These are phyloP conservation scores for Melieria picta DNA, from an alignment of 2,888 invertebrate species.

Conservation along the genomic window DNA sequence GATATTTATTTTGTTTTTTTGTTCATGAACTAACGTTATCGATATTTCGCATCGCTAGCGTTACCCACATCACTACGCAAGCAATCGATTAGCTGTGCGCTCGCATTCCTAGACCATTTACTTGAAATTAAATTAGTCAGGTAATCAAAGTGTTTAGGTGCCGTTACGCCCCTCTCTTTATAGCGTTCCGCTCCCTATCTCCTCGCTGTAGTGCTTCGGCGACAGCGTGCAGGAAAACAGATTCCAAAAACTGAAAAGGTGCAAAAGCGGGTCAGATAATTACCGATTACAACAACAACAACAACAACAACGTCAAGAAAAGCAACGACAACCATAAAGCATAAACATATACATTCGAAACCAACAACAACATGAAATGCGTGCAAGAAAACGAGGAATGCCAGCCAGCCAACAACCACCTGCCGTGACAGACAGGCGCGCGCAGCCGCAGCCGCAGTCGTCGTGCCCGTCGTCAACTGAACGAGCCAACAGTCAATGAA, in stretches of 20 bases:
- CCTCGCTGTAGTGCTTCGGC: no score
- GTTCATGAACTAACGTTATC: no score
- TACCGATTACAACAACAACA: constrained; percentile 9
- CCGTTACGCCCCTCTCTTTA: constrained; percentile 5
- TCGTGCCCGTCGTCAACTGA: no score
- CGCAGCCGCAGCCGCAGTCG: not conserved
- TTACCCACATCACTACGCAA: no score
- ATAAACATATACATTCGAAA: not conserved
- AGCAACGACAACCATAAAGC: constrained; percentile 20
- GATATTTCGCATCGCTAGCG: no score
- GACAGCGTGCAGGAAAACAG: not conserved
- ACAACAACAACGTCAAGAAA: constrained; percentile 15
- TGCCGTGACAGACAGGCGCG: constrained; percentile 17
- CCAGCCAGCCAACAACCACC: constrained; percentile 25
- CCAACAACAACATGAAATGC: constrained; percentile 17
- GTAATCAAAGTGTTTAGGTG: constrained; percentile 11
- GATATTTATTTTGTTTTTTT: no score
- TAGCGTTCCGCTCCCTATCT: not conserved
- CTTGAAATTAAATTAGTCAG: no score
- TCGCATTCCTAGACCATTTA: no score
- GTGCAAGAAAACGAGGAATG: constrained; percentile 23
- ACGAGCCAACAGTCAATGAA: no score
- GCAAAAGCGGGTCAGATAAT: constrained; percentile 18
- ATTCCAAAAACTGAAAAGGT: constrained; percentile 14
- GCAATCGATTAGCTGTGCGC: no score